Conservation (phyloP, 2,888 invertebrate genomes). For the Crossocerus cetratus region DNA sequence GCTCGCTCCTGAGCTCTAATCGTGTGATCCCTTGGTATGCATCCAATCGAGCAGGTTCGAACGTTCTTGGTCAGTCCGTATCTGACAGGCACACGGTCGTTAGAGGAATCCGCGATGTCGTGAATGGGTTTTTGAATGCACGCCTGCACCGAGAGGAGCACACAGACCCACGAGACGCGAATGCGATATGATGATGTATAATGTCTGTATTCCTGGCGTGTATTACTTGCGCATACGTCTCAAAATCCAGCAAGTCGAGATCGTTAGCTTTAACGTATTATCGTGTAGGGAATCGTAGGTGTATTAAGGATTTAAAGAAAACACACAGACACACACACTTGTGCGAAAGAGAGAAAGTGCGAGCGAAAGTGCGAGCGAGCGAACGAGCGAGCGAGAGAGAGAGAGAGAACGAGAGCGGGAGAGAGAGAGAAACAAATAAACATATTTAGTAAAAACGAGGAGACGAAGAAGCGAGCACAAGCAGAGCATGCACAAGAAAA, state of each 20-base stretch:
- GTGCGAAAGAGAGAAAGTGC: constrained; percentile 41
- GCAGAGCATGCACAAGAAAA: constrained; percentile 54
- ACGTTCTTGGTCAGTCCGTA: constrained; percentile 28
- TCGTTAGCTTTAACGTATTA: constrained; percentile 68
- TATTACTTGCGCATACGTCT: constrained; percentile 67
- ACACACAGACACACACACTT: no score
- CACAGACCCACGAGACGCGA: constrained; percentile 43
- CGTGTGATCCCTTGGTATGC: not conserved
- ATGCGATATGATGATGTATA: constrained; percentile 45
- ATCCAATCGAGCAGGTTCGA: constrained; percentile 2
- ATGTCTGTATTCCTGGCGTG: constrained; percentile 55
- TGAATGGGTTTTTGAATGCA: constrained; percentile 46
- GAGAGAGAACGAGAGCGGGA: constrained; percentile 25
- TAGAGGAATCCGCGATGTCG: constrained; percentile 21
- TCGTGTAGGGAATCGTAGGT: constrained; percentile 66
- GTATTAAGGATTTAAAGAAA: constrained; percentile 55
- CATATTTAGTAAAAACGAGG: constrained; percentile 32
- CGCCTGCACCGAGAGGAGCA: constrained; percentile 61
- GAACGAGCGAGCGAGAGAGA: not conserved
- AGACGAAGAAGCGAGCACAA: constrained; percentile 49
- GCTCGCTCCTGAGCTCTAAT: constrained; percentile 5
- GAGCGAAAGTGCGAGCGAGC: constrained; percentile 51
- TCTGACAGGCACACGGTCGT: constrained; percentile 11
- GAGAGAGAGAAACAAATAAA: constrained; percentile 17
- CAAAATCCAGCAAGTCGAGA: constrained; percentile 65